Evolutionary conservation across 2,888 invertebrate species (phyloP), one percentile per base, ranked within the genome.

Genomic region (Julus scandinavius): DNA sequence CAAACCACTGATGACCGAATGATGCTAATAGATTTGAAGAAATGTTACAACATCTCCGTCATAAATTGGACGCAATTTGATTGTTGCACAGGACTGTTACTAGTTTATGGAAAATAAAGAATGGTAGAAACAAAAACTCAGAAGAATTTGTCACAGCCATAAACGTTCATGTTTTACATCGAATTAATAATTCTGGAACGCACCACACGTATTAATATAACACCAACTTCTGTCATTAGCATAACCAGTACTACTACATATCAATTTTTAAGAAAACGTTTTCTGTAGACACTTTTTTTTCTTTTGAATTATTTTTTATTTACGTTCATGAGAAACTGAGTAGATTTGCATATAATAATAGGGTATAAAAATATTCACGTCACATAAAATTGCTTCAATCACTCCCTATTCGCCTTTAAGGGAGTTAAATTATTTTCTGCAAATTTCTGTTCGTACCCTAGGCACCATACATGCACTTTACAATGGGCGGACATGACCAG

Each of bases 401-500:
- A 63, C 63, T 63, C 63, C 63, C 63, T 6, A 63, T 63, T 63
- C 63, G 63, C 63, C 63, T 63, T 63, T 63, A 63, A 63, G n/a
- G 63, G 63, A n/a, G 63, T 63, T 63, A 63, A 63, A 63, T 63
- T 63, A 63, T 63, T 63, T 63, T 63, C 63, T 63, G 20, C n/a
- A 63, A 63, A 63, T 63, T 63, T 63, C 63, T 0, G 63, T 20
- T 63, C 17, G 7, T 63, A 17, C 63, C 20, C 63, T 6, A 63
- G 63, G 63, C 63, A 63, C 63, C 63, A 63, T n/a, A 63, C 63
- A 63, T 63, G 63, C 20, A 63, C 63, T 63, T 63, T 63, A 63
- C 63, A 63, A 63, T 63, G 63, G 63, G 63, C 63, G 63, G 63
- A 63, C 63, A 63, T 63, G 63, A 63, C 63, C 63, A 63, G 63